phyloP scores from a whole-genome alignment of 2,888 invertebrate species.

The Iphiclides podalirius region DNA sequence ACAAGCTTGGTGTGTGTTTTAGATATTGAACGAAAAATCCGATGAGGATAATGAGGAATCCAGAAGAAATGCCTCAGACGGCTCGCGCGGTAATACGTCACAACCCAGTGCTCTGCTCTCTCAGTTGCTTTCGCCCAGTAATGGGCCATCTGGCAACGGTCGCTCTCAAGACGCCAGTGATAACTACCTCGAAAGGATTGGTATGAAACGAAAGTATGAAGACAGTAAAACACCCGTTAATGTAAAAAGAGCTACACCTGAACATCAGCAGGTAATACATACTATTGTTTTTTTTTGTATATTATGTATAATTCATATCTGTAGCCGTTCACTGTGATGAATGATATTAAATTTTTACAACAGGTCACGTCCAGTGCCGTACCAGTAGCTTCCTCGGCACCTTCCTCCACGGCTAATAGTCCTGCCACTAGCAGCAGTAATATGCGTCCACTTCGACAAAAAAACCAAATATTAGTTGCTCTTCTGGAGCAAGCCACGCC shows the following conservation, averaged over 20 bases:
- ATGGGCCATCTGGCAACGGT: conserved; percentile 58
- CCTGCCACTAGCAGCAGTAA: conserved; percentile 50
- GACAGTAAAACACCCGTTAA: conserved; percentile 82
- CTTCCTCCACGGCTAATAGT: conserved; percentile 50
- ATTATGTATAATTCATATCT: not conserved
- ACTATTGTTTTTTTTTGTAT: too few relatives aligned
- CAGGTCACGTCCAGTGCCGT: conserved; percentile 80
- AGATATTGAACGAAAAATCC: conserved; percentile 91
- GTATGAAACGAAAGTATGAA: conserved; percentile 67
- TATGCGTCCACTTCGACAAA: conserved; percentile 86
- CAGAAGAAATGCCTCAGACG: conserved; percentile 59
- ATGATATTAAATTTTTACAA: conserved; percentile 16
- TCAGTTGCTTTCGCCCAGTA: conserved; percentile 65
- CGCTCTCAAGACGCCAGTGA: conserved; percentile 55
- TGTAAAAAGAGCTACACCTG: conserved; percentile 76
- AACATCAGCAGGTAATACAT: conserved; percentile 64
- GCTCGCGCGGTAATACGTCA: conserved; percentile 45
- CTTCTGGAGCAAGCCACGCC: conserved; percentile 86
- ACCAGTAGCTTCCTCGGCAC: conserved; percentile 74
- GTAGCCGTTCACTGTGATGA: not conserved
- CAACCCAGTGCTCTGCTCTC: conserved; percentile 79
- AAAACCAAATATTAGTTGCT: conserved; percentile 92
- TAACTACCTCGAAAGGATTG: conserved; percentile 58
- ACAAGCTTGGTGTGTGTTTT: conserved; percentile 36
- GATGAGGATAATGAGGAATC: conserved; percentile 87